Evolutionary conservation across 2,888 invertebrate species (phyloP), one percentile per base, ranked within the genome.

Genomic region (Agapetus fuscipes): DNA sequence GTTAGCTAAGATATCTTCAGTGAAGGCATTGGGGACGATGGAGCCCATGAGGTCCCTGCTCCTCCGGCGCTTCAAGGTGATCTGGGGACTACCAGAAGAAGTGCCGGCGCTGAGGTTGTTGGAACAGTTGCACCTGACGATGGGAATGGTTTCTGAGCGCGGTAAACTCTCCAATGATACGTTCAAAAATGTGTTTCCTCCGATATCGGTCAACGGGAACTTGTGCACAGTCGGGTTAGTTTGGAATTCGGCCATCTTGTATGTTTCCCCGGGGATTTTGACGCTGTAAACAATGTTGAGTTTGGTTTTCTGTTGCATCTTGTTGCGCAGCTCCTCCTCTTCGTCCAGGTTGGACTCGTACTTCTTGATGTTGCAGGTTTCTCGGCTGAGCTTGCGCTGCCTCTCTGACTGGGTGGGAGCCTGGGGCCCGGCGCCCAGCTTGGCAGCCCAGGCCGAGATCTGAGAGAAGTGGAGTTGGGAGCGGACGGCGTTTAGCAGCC

Each of bases 401-500:
- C 33, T 50, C 58, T 62, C 35, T 56, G 53, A 27, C 20, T 45
- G 45, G 13, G 46, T 42, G 17, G 39, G 13, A 15, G 43, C 27
- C 9, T 20, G 20, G 20, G 9, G 20, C 4, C 9, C 20, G 20
- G 20, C 4, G 20, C 5, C 4, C 30, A 66, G 54, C 27, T 58
- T 53, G 3, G 78, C 76, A 53, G 83, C 76, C 95, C 95, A 96
- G 38, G 95, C 91, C 34, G 91, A 87, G 50, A 96, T 79, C 71
- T 96, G 95, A 3, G 95, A 96, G 70, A 96, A 96, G 68, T 94
- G 91, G 43, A 96, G 75, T 62, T 93, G 91, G 4, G 95, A 95
- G 47, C 93, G 78, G 32, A 96, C 83, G 34, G 95, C 95, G 64
- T 89, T 90, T 56, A 93, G 76, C 51, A 96, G 70, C 62, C 88